A percentile compares a stretch with the other conserved stretches of the same genome.
Conservation (phyloP, 2,113 vertebrate genomes). For the Diadophis punctatus region DNA sequence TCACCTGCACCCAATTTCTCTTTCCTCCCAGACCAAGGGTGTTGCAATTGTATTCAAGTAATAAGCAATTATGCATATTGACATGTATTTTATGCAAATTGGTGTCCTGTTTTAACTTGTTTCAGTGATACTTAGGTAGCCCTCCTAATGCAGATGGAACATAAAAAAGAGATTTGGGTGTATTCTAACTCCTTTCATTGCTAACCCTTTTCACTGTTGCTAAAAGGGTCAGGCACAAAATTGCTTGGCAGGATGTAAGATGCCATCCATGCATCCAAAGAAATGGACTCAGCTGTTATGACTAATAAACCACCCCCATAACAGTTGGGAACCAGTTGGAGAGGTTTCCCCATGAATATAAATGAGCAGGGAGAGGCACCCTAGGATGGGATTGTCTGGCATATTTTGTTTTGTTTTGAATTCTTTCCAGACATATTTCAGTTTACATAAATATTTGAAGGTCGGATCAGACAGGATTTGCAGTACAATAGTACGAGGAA, state of each 20-base stretch:
- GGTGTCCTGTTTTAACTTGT: background rate
- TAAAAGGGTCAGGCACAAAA: slow-evolving; percentile 38
- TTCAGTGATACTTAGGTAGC: background rate
- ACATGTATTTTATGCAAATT: background rate
- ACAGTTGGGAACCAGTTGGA: slow-evolving; percentile 46
- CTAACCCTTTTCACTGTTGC: slow-evolving; percentile 43
- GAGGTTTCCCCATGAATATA: slow-evolving; percentile 41
- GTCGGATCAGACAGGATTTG: slow-evolving; percentile 73
- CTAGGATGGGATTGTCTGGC: slow-evolving; percentile 43
- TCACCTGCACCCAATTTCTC: background rate
- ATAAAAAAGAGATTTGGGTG: background rate
- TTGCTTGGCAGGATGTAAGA: slow-evolving; percentile 37
- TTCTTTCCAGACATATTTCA: slow-evolving; percentile 71
- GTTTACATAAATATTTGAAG: slow-evolving; percentile 74
- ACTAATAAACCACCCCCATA: slow-evolving; percentile 53
- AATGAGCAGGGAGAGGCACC: slow-evolving; percentile 44
- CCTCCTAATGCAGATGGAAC: no score
- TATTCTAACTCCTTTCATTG: slow-evolving; percentile 1
- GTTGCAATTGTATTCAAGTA: background rate
- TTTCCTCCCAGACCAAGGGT: background rate
- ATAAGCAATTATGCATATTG: background rate
- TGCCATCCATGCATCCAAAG: slow-evolving; percentile 43
- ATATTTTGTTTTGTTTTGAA: slow-evolving; percentile 64
- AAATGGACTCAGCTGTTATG: slow-evolving; percentile 44
- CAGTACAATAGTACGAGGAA: slow-evolving; percentile 67